Evolutionary conservation across 2,797 vertebrate genomes (phyloP), one percentile per base, ranked within the genome.

Genomic region (Coracias cyanogaster): DNA sequence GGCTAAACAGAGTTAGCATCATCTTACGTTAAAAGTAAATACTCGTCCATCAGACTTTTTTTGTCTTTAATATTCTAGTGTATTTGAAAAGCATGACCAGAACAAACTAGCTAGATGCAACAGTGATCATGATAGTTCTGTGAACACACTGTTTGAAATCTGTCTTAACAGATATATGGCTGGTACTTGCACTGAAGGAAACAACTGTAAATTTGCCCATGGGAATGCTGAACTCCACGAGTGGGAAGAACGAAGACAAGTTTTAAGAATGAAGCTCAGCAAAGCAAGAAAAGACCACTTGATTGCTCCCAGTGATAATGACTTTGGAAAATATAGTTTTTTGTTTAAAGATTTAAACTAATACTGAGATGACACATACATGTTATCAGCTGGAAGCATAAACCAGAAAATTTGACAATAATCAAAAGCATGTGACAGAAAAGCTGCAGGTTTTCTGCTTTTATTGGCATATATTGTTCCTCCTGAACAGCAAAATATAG

Each of bases 251-350:
- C 98, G 99, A 94, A 98, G 98, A 97, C 98, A 99, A 86, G 99
- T 99, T 97, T 99, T 99, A 98, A 98, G 99, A 98, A 99, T 99
- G 99, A 99, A 99, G 97, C 98, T 99, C 95, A 99, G 97, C 98
- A 99, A 99, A 99, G 99, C 99, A 66, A 98, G 97, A 97, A 99
- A 99, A 98, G 99, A 99, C 96, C 99, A 99, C 98, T 98, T 99
- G 98, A 99, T 99, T 98, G 99, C 99, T 96, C 99, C 99, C 89
- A 99, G 99, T 94, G 99, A 99, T 99, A 99, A 99, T 98, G 99
- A 99, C 98, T 99, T 99, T 99, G 99, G 99, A 98, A 99, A 99
- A 99, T 99, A 99, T 99, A 99, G 99, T 99, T 99, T 99, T 99
- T 99, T 99, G 98, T 99, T 99, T 99, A 99, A 99, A 98, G 99